Conservation (phyloP, 1,140 invertebrate genomes). For the Orchestia grillus region DNA sequence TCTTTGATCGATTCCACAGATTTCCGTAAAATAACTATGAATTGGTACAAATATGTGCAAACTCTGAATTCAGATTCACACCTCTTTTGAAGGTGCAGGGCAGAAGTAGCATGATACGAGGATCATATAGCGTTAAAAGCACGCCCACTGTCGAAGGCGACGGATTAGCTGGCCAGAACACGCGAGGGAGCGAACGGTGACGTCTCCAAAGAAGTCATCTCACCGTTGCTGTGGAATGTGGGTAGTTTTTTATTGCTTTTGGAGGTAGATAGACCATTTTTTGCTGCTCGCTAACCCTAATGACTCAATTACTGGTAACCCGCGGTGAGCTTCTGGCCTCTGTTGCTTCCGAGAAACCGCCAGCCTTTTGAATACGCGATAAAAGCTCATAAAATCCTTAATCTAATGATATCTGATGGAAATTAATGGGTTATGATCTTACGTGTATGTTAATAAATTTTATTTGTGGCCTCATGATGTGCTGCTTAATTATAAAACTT, state of each 20-base stretch:
- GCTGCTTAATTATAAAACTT: neutral
- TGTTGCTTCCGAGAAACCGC: neutral
- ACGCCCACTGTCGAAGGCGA: too few species aligned
- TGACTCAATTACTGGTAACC: slow-evolving; percentile 50
- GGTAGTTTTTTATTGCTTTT: neutral
- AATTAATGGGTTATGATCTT: neutral
- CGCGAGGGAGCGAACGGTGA: too few species aligned
- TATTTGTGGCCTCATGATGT: neutral
- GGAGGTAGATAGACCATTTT: slow-evolving; percentile 7
- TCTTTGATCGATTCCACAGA: too few species aligned
- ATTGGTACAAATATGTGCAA: too few species aligned
- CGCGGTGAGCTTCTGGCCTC: neutral
- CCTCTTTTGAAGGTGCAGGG: too few species aligned
- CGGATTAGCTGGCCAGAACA: neutral
- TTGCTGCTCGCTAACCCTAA: slow-evolving; percentile 16
- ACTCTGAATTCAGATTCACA: too few species aligned
- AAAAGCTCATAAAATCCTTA: neutral
- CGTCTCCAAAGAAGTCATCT: neutral
- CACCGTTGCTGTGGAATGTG: neutral
- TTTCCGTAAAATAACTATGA: too few species aligned
- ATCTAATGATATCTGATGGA: neutral
- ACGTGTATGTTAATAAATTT: neutral
- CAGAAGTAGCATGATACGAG: too few species aligned
- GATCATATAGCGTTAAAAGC: too few species aligned
- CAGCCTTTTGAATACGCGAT: neutral